Evolutionary conservation across 2,797 vertebrate species (phyloP).

Genomic region (Pseudochirops cupreus): DNA sequence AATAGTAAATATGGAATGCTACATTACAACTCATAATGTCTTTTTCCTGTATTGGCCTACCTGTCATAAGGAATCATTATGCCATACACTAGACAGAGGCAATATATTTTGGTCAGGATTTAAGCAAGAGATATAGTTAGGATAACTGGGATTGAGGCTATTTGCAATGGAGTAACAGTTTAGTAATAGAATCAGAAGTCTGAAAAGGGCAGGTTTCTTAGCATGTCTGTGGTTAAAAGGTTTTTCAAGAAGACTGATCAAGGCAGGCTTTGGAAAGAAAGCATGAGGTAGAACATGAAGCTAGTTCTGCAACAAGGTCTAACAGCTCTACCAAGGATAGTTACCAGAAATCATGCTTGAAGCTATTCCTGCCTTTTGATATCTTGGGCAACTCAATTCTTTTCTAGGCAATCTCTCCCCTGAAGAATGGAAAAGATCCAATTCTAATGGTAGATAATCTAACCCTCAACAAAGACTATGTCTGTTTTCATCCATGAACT

Average conservation of each 20-base stretch:
- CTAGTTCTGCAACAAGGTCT: neutral
- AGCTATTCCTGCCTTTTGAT: neutral
- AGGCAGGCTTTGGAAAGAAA: neutral
- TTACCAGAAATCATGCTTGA: neutral
- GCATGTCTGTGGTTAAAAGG: neutral
- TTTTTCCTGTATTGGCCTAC: neutral
- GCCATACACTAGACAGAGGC: neutral
- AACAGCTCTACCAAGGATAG: no score
- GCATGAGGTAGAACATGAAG: neutral
- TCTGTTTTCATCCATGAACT: neutral
- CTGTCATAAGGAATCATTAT: neutral
- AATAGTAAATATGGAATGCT: neutral
- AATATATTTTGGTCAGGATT: neutral
- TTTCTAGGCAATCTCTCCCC: neutral
- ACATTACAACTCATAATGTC: neutral
- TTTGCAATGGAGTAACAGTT: neutral
- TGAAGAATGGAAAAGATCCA: neutral
- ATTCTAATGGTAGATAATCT: neutral
- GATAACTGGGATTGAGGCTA: neutral
- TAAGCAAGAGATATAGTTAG: neutral
- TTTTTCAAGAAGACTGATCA: neutral
- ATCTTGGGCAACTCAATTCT: neutral
- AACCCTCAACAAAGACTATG: neutral
- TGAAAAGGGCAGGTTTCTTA: neutral
- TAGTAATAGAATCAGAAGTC: neutral